A percentile compares a stretch with the other conserved stretches of the same genome.
Conservation (phyloP, 2,113 vertebrate species). For the Ceyx melanurus region DNA sequence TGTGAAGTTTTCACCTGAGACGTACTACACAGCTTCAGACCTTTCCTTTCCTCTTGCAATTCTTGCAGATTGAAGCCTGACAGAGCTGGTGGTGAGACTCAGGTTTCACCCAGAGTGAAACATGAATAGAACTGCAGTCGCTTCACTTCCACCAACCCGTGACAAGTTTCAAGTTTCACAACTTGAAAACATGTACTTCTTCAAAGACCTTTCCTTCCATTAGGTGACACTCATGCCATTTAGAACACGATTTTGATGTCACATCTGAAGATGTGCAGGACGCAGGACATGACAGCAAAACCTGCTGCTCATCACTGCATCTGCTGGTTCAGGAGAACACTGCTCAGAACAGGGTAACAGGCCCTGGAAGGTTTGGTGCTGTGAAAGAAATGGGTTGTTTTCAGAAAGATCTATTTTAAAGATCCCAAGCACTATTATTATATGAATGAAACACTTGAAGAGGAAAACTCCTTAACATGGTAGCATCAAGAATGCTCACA, state of each 20-base stretch:
- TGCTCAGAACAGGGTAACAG: background rate
- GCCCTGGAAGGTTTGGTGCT: background rate
- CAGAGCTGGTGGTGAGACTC: background rate
- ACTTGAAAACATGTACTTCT: background rate
- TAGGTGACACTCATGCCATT: rapidly evolving
- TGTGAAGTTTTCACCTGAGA: background rate
- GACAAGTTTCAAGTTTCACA: background rate
- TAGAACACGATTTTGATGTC: background rate
- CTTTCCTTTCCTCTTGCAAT: background rate
- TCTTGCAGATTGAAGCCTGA: background rate
- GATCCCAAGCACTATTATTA: background rate
- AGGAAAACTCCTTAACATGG: background rate
- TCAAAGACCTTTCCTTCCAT: background rate
- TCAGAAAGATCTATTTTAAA: background rate
- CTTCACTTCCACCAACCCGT: background rate
- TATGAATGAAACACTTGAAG: background rate
- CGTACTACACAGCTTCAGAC: background rate
- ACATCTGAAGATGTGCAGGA: background rate
- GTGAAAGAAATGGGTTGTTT: background rate
- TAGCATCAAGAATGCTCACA: background rate
- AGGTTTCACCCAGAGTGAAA: background rate
- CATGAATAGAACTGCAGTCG: background rate
- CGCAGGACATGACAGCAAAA: background rate
- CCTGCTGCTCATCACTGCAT: background rate
- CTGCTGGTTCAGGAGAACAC: background rate